Evolutionary conservation across 2,888 invertebrate genomes (phyloP), one percentile per base, ranked within the genome.

Genomic region (Deilephila porcellus): DNA sequence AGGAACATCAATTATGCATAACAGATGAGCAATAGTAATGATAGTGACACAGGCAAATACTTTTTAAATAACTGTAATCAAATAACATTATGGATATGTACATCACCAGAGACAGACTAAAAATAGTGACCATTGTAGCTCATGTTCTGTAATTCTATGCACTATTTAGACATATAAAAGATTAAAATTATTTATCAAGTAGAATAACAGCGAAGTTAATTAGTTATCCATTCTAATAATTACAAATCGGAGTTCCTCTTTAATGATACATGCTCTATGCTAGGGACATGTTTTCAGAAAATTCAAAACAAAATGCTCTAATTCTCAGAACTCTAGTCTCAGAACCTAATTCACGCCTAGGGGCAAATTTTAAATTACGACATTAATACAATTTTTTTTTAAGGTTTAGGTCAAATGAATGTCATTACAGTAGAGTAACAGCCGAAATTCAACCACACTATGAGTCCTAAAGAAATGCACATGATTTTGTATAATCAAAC

Each of bases 1-100:
- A 89, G 88, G 88, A 88, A 88, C 89, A 73, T 62, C 53, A 34
- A 70, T 34, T 59, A 60, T 29, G 45, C 45, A 52, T 67, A 67
- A 45, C 67, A 1, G 52, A 67, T 52, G 52, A 67, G 45, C 20
- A 67, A 19, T 67, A 52, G 52, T 67, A 52, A 67, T 52, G 52
- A 67, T 52, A 67, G 67, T 52, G 67, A 25, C 14, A 45, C 20
- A 17, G 20, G 25, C 25, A 14, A 6, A 45, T 19, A 34, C 6
- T 25, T 52, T 20, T 25, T 67, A 17, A 52, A 5, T 52, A 19
- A 37, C 11, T 17, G 20, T 34, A 62, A 64, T 11, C 25, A 32
- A 32, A 63, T 25, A 45, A 14, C 25, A 67, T 45, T 25, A 4
- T 14, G 11, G 4, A 25, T 52, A 29, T 52, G 25, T 56, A 56